Evolutionary conservation across 2,797 vertebrate species (phyloP).

Genomic region (Diplodus puntazzo): DNA sequence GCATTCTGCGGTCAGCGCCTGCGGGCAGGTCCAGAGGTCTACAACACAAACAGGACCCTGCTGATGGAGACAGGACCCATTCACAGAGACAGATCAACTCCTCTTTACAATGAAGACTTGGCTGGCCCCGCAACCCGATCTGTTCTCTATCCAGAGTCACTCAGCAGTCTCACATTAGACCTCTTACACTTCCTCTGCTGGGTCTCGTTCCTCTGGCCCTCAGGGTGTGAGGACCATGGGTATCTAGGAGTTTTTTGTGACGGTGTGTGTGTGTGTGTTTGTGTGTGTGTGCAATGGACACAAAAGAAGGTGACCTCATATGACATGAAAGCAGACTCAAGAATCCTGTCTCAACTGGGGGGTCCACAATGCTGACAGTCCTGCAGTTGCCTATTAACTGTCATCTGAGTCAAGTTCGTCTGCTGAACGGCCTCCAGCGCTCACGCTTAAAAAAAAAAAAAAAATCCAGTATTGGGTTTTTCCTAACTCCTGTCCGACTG

Average conservation of each 20-base stretch:
- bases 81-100: constrained; percentile 66
- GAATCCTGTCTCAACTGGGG: constrained; percentile 62
- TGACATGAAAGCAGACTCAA: constrained; percentile 76
- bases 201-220: constrained; percentile 70
- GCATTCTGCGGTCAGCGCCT: constrained; percentile 51
- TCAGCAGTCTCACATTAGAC: constrained; percentile 78
- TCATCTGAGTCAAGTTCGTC: constrained; percentile 64
- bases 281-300: constrained; percentile 48
- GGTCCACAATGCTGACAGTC: constrained; percentile 53
- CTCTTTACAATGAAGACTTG: constrained; percentile 67
- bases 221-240: constrained; percentile 48
- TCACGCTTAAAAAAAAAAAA: not conserved
- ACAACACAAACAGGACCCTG: constrained; percentile 59
- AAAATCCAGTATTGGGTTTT: constrained; percentile 23
- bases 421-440: constrained; percentile 20
- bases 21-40: constrained; percentile 53
- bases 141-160: constrained; percentile 69
- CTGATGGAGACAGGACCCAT: constrained; percentile 60
- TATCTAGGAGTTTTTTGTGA: constrained; percentile 43
- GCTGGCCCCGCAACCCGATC: constrained; percentile 77
- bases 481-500: constrained; percentile 10
- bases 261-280: constrained; percentile 27
- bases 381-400: constrained; percentile 54
- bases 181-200: constrained; percentile 78
- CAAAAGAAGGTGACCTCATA: constrained; percentile 78